A percentile compares a stretch with the other conserved stretches of the same genome.
Conservation (phyloP, 2,113 vertebrate species). For the Colinus virginianus region DNA sequence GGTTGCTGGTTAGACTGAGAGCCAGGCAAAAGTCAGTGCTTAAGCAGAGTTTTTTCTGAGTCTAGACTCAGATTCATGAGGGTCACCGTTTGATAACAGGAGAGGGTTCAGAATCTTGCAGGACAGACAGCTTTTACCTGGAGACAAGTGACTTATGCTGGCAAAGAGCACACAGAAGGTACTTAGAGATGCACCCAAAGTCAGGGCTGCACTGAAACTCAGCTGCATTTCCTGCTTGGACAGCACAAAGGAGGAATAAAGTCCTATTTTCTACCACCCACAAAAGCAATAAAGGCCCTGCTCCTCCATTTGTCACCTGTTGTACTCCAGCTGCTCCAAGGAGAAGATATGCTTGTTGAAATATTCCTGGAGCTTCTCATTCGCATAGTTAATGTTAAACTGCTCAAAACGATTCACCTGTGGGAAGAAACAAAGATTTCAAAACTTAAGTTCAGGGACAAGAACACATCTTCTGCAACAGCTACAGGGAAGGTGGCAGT, state of each 20-base stretch:
- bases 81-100: background rate
- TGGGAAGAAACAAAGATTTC: slow-evolving; percentile 18
- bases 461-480: background rate
- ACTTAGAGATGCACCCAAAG: background rate
- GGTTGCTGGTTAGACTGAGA: background rate
- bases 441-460: background rate
- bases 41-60: background rate
- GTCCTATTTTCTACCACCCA: background rate
- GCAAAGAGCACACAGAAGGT: background rate
- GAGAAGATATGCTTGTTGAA: slow-evolving; percentile 97
- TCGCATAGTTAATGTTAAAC: slow-evolving; percentile 95
- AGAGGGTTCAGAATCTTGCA: background rate
- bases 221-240: background rate
- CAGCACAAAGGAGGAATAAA: background rate
- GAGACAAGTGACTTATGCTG: background rate
- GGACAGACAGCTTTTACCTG: background rate
- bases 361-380: slow-evolving; percentile 94
- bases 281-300: background rate
- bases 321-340: slow-evolving; percentile 93
- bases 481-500: background rate
- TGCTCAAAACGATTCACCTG: slow-evolving; percentile 95
- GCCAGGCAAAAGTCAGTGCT: background rate
- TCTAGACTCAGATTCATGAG: background rate
- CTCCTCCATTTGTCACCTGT: slow-evolving; percentile 80
- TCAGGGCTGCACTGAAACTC: background rate